These are phyloP conservation scores for Euclidia mi DNA, from an alignment of 2,888 invertebrate species.

Conservation along the genomic window DNA sequence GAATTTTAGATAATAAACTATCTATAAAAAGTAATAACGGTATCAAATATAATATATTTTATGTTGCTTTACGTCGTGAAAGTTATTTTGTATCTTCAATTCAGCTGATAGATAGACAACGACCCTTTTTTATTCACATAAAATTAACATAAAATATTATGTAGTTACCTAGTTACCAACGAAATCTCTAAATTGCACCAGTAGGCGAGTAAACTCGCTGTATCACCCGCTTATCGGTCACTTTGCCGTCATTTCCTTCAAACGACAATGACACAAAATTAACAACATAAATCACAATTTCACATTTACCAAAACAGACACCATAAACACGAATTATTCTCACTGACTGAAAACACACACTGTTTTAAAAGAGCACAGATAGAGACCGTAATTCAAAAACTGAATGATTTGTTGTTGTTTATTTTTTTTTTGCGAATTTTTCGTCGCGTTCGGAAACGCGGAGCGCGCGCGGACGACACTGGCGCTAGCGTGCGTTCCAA, in stretches of 20 bases:
- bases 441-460: constrained; percentile 66
- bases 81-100: too few species aligned
- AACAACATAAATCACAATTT: constrained; percentile 54
- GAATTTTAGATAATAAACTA: too few species aligned
- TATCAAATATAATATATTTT: too few species aligned
- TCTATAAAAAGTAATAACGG: too few species aligned
- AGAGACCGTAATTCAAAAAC: constrained; percentile 48
- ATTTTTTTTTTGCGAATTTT: constrained; percentile 61
- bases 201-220: constrained; percentile 53
- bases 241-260: constrained; percentile 76
- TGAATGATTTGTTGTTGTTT: constrained; percentile 46
- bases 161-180: constrained; percentile 43
- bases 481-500: constrained; percentile 76
- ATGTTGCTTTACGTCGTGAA: too few species aligned
- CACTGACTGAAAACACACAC: constrained; percentile 51
- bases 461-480: constrained; percentile 69
- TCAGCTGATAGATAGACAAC: too few species aligned
- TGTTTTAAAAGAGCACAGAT: neutral
- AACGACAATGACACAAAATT: constrained; percentile 62
- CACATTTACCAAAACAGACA: constrained; percentile 54
- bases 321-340: constrained; percentile 43
- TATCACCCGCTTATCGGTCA: constrained; percentile 76
- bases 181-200: constrained; percentile 45
- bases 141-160: neutral
- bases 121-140: too few species aligned